These are phyloP conservation scores for Camelus dromedarius DNA, from an alignment of 2,113 vertebrate species.

Conservation along the genomic window DNA sequence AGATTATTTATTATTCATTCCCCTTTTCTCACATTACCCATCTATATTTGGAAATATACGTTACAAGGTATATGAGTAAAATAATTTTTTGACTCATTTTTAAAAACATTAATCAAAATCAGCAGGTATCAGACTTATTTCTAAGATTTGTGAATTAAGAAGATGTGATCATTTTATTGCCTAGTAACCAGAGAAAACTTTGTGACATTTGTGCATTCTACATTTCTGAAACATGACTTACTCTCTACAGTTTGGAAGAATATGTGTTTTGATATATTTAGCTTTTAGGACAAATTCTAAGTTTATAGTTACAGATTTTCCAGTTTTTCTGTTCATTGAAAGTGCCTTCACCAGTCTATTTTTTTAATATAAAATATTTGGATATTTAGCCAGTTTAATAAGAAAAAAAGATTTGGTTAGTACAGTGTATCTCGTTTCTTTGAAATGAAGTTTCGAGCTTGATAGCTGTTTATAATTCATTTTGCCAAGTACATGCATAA, in stretches of 20 bases:
- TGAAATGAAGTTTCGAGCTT: slow-evolving; percentile 13
- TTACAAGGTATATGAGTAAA: background rate
- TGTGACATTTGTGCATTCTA: background rate
- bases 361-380: background rate
- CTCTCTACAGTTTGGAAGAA: background rate
- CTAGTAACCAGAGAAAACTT: background rate
- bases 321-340: background rate
- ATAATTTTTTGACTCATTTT: background rate
- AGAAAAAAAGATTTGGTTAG: background rate
- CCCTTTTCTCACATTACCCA: background rate
- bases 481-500: background rate
- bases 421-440: background rate
- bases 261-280: background rate
- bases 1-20: background rate
- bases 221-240: background rate
- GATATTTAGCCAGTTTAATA: background rate
- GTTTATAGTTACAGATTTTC: background rate
- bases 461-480: background rate
- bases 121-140: background rate
- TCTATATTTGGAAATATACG: background rate
- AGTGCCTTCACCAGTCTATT: background rate
- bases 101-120: slow-evolving; percentile 33
- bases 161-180: background rate
- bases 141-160: slow-evolving; percentile 2
- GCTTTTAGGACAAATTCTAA: background rate